Evolutionary conservation across 1,140 invertebrate genomes (phyloP).

Genomic region (Meloidogyne floridensis): DNA sequence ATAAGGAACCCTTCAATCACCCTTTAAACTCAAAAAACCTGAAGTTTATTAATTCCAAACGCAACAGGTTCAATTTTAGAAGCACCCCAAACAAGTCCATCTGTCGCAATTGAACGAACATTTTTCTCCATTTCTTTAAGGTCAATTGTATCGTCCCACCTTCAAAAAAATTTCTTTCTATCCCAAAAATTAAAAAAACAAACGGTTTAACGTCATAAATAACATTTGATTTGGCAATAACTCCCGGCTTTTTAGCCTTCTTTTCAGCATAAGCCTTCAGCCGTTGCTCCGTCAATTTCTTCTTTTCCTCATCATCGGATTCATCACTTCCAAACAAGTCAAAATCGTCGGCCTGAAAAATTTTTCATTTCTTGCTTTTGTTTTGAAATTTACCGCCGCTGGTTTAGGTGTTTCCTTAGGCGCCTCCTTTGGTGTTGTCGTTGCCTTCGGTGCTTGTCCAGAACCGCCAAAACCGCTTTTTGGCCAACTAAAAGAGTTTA

Average conservation of each 20-base stretch:
- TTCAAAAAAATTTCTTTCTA: constrained; percentile 60
- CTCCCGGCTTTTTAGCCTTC: constrained; percentile 84
- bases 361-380: too few species aligned
- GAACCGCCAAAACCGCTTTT: not conserved
- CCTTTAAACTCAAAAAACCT: constrained; percentile 72
- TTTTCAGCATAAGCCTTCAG: constrained; percentile 85
- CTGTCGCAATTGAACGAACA: constrained; percentile 70
- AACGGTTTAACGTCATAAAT: constrained; percentile 76
- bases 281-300: constrained; percentile 75
- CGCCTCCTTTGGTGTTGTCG: not conserved
- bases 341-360: constrained; percentile 74
- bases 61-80: constrained; percentile 87
- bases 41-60: constrained; percentile 90
- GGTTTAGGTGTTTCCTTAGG: constrained; percentile 3
- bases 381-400: not conserved
- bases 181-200: not conserved
- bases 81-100: constrained; percentile 70
- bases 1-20: too few species aligned
- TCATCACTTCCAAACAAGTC: constrained; percentile 82
- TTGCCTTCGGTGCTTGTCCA: too few species aligned
- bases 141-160: constrained; percentile 92
- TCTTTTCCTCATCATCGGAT: constrained; percentile 77
- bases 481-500: constrained; percentile 17
- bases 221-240: constrained; percentile 91
- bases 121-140: constrained; percentile 80